Conservation (phyloP, 37 sponge, comb jelly and placozoan species). For the Ianthella basta region DNA sequence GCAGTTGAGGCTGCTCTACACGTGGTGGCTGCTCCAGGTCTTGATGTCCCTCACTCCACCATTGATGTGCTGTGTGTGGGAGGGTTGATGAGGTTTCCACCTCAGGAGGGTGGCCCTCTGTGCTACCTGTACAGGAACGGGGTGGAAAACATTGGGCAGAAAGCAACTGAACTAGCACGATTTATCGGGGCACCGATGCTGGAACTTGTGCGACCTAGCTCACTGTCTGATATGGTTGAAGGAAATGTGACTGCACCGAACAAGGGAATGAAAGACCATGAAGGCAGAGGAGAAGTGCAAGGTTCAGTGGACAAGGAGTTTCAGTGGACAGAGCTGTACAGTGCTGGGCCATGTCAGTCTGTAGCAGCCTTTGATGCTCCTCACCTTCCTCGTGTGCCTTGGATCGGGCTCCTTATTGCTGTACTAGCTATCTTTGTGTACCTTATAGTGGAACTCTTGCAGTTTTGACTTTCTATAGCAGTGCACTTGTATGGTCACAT, state of each 20-base stretch:
- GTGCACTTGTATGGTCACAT: too few relatives aligned
- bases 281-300: too few relatives aligned
- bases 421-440: too few relatives aligned
- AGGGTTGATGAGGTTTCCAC: constrained; percentile 47
- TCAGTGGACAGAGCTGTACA: constrained; percentile 15
- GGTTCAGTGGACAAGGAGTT: not conserved
- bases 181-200: not conserved
- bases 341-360: not conserved
- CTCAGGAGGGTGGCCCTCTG: constrained; percentile 57
- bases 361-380: too few relatives aligned
- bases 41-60: not conserved
- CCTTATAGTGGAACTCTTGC: too few relatives aligned
- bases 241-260: too few relatives aligned
- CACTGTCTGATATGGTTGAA: not conserved
- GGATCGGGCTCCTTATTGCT: too few relatives aligned
- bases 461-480: too few relatives aligned
- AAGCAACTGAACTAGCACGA: not conserved
- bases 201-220: not conserved
- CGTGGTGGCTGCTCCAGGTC: not conserved
- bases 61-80: constrained; percentile 47
- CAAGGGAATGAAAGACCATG: not conserved
- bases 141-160: not conserved
- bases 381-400: too few relatives aligned
- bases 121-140: constrained; percentile 21
- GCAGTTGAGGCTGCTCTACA: not conserved